phyloP scores from a whole-genome alignment of 1,140 invertebrate genomes.

The Berghia stephanieae region DNA sequence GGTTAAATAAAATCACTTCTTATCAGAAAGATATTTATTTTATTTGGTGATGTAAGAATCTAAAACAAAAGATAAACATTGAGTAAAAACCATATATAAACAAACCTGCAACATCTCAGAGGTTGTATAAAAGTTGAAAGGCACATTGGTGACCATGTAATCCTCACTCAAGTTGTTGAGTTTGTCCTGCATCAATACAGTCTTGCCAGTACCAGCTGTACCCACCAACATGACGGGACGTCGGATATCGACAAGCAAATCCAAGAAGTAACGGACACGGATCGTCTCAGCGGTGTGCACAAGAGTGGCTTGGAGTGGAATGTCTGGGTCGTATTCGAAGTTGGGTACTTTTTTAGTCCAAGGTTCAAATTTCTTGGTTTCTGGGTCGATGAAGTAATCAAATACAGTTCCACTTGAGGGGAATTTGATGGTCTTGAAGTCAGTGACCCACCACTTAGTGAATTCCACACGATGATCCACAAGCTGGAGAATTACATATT shows the following conservation, averaged over 20 bases:
- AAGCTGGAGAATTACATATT: constrained; percentile 65
- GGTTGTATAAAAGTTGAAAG: constrained; percentile 96
- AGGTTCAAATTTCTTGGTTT: constrained; percentile 86
- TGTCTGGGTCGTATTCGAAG: constrained; percentile 91
- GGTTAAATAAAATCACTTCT: no score
- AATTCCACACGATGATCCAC: constrained; percentile 91
- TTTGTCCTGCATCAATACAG: constrained; percentile 80
- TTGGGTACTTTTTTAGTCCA: constrained; percentile 89
- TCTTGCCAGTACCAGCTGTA: constrained; percentile 74
- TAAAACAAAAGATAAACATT: no score
- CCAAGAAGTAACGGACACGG: constrained; percentile 87
- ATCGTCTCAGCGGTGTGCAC: constrained; percentile 96
- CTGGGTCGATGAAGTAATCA: constrained; percentile 91
- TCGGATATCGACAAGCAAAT: constrained; percentile 85
- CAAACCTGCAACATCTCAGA: constrained; percentile 83
- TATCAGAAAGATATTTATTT: no score
- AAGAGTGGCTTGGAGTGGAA: constrained; percentile 83
- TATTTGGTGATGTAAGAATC: no score
- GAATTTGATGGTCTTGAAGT: constrained; percentile 95
- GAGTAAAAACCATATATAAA: no score
- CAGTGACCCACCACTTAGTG: constrained; percentile 96
- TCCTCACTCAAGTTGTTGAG: constrained; percentile 82
- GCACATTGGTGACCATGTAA: constrained; percentile 88
- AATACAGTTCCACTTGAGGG: constrained; percentile 84
- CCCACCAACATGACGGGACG: constrained; percentile 95